Conservation (phyloP, 2,888 invertebrate species). For the Pachymerium ferrugineum region DNA sequence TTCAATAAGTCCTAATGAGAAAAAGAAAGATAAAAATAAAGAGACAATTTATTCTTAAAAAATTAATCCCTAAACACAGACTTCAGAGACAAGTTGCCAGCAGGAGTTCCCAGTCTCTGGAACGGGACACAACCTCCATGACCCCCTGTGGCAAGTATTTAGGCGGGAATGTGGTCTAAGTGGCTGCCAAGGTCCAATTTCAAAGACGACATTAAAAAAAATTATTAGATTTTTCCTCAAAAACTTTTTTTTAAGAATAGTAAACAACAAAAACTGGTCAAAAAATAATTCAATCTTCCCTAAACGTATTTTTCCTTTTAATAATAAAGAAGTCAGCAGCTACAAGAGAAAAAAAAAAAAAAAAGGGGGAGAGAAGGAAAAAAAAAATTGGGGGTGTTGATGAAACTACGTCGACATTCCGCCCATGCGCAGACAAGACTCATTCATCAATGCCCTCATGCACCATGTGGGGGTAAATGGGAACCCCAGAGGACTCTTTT, state of each 20-base stretch:
- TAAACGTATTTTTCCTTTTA: no score
- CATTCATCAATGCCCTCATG: conserved; percentile 14
- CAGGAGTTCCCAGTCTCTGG: conserved; percentile 6
- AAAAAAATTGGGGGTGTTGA: not conserved
- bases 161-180: conserved; percentile 13
- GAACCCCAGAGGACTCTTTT: conserved; percentile 4
- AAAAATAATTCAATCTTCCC: no score
- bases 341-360: no score
- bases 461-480: conserved; percentile 13
- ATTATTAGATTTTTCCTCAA: not conserved
- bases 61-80: not conserved
- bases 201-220: conserved; percentile 6
- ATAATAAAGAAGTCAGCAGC: no score
- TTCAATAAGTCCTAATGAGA: not conserved
- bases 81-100: conserved; percentile 4
- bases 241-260: no score
- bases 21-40: not conserved
- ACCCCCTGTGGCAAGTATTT: conserved; percentile 13
- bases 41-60: not conserved
- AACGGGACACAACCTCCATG: not conserved
- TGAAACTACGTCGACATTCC: not conserved
- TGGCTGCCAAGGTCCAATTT: conserved; percentile 17
- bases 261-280: no score
- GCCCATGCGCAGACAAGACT: not conserved
- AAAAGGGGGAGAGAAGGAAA: not conserved